Conservation (phyloP, 35 echinoderm and acorn worm species). For the Chiridota heheva region DNA sequence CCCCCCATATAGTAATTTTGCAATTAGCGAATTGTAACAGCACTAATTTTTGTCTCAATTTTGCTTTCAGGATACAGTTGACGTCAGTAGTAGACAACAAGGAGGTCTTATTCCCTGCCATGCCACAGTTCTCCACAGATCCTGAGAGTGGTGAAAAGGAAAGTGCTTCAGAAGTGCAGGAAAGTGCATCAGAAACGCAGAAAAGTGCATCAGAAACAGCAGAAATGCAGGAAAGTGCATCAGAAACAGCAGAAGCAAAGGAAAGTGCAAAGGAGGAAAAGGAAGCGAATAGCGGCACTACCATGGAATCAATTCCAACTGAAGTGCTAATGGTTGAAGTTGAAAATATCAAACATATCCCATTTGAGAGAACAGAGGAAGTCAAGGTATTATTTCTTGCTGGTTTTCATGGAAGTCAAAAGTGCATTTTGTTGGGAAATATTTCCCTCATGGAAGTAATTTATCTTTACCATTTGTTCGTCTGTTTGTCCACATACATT, state of each 20-base stretch:
- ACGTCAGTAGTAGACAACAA: conserved; percentile 36
- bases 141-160: conserved; percentile 29
- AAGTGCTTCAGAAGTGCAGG: background rate
- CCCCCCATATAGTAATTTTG: too few species aligned
- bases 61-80: conserved; percentile 19
- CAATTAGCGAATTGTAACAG: too few species aligned
- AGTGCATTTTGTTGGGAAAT: too few species aligned
- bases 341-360: conserved; percentile 74
- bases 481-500: too few species aligned
- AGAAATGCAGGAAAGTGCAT: background rate
- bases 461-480: too few species aligned
- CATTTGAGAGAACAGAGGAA: conserved; percentile 80
- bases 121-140: background rate
- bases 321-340: conserved; percentile 87
- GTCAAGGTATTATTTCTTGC: conserved; percentile 70
- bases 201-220: too few species aligned
- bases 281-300: background rate
- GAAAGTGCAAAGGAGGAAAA: background rate
- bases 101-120: background rate
- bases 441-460: too few species aligned
- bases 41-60: too few species aligned
- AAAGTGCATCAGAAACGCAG: background rate
- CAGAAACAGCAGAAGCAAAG: background rate
- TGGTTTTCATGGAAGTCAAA: background rate
- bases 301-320: background rate